A percentile compares a stretch with the other conserved stretches of the same genome.
Conservation (phyloP, 2,113 vertebrate genomes). For the Tinamus guttatus region DNA sequence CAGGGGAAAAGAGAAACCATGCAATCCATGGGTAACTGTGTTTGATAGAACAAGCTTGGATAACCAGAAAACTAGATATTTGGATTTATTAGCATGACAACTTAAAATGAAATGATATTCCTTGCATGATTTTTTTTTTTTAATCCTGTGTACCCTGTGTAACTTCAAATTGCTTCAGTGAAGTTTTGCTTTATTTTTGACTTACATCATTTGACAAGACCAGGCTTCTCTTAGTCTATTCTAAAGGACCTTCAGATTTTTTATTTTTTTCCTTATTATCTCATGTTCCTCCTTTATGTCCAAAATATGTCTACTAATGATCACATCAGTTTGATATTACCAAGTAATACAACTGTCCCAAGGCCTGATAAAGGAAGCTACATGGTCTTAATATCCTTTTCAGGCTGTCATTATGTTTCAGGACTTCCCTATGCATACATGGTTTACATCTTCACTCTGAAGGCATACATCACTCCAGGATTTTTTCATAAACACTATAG, state of each 20-base stretch:
- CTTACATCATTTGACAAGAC: background rate
- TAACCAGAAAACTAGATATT: background rate
- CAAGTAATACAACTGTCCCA: background rate
- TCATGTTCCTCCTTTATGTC: background rate
- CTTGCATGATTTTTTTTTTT: background rate
- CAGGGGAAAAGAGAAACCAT: background rate
- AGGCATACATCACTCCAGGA: background rate
- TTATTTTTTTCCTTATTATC: background rate
- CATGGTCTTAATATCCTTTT: background rate
- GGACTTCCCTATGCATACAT: no score
- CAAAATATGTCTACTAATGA: background rate
- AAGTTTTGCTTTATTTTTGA: background rate
- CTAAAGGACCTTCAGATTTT: background rate
- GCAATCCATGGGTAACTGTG: background rate
- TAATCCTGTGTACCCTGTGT: no score
- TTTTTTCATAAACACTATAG: background rate
- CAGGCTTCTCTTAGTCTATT: background rate
- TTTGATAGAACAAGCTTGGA: background rate
- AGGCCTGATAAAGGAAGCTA: background rate
- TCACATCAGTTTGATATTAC: background rate
- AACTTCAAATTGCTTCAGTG: background rate
- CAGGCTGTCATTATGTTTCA: background rate
- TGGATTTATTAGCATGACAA: background rate
- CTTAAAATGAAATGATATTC: background rate
- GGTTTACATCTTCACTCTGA: fast-evolving